A percentile compares a stretch with the other conserved stretches of the same genome.
These are phyloP conservation scores for Macrostomum cliftonense DNA, from an alignment of 2,888 invertebrate species.

Conservation along the genomic window DNA sequence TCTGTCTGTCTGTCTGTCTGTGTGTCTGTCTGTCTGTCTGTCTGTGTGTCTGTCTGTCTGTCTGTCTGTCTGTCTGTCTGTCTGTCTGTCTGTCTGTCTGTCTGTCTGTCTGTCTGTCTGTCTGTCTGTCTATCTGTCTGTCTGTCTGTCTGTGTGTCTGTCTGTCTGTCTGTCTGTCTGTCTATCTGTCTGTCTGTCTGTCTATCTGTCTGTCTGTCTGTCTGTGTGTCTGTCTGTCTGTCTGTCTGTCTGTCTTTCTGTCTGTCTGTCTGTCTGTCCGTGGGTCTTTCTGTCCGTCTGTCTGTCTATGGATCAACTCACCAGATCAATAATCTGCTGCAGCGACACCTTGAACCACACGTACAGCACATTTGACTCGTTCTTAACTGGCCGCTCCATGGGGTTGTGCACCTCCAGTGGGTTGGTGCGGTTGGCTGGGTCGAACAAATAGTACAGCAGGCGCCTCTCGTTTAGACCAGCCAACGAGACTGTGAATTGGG, in stretches of 20 bases:
- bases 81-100: neutral
- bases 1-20: neutral
- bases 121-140: neutral
- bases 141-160: neutral
- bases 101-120: neutral
- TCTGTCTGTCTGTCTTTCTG: slow-evolving; percentile 2
- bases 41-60: neutral
- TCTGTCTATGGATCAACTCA: slow-evolving; percentile 15
- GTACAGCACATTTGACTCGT: slow-evolving; percentile 30
- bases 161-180: neutral
- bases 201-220: slow-evolving; percentile 3
- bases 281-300: neutral
- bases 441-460: neutral
- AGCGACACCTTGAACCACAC: slow-evolving; percentile 18
- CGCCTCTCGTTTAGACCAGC: neutral
- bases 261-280: slow-evolving; percentile 1
- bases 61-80: neutral
- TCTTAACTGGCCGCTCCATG: slow-evolving; percentile 36
- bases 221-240: slow-evolving; percentile 2
- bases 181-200: neutral
- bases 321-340: slow-evolving; percentile 41
- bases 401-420: slow-evolving; percentile 33
- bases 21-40: neutral
- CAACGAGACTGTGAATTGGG: neutral
- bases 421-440: slow-evolving; percentile 18